These are phyloP conservation scores for Agrotis puta DNA, from an alignment of 2,888 invertebrate genomes.

Conservation along the genomic window DNA sequence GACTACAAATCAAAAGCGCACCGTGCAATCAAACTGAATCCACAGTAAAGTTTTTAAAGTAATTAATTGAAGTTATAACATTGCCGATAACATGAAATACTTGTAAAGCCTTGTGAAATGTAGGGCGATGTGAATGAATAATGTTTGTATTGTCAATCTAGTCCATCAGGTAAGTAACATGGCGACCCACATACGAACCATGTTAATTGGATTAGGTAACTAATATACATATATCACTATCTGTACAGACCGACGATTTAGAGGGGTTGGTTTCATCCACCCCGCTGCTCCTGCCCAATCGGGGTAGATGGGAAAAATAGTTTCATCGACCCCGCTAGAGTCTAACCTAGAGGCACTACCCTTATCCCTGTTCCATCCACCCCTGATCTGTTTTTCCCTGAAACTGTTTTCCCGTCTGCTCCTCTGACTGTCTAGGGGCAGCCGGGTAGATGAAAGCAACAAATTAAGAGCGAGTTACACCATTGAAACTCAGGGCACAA, in stretches of 20 bases:
- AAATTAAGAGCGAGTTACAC: too few species aligned
- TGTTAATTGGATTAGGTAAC: slow-evolving; percentile 25
- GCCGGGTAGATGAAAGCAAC: too few species aligned
- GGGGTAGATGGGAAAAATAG: too few species aligned
- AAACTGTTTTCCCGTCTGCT: too few species aligned
- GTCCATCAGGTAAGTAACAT: slow-evolving; percentile 44
- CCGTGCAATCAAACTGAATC: slow-evolving; percentile 27
- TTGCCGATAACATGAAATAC: slow-evolving; percentile 26
- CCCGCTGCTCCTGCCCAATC: too few species aligned
- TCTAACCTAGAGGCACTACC: too few species aligned
- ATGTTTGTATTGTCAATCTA: slow-evolving; percentile 49
- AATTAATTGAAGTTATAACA: slow-evolving; percentile 4
- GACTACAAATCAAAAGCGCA: slow-evolving; percentile 5
- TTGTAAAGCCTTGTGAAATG: slow-evolving; percentile 47
- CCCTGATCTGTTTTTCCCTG: too few species aligned
- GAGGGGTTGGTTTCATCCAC: too few species aligned
- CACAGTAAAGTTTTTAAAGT: slow-evolving; percentile 1
- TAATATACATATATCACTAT: slow-evolving; percentile 1
- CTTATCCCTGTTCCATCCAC: too few species aligned
- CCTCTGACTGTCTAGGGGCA: too few species aligned
- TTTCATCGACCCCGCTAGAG: too few species aligned
- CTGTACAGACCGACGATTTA: background rate
- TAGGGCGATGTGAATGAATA: slow-evolving; percentile 54
- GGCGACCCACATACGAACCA: slow-evolving; percentile 39
- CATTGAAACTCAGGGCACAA: background rate